These are phyloP conservation scores for Myotis davidii DNA, from an alignment of 2,113 vertebrate genomes.

Conservation along the genomic window DNA sequence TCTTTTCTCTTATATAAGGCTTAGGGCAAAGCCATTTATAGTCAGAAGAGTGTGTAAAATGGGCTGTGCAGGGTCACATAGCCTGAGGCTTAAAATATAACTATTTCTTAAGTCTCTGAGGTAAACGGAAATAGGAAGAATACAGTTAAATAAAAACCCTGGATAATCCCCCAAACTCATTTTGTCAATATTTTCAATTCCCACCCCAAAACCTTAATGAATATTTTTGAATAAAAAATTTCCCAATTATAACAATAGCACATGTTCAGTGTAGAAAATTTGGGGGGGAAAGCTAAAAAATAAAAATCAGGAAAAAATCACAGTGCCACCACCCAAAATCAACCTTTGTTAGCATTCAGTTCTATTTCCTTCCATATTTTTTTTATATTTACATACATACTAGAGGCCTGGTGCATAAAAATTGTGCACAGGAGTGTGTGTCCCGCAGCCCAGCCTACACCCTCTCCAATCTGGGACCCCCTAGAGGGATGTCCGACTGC, in stretches of 20 bases:
- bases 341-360: neutral
- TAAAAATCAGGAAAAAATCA: neutral
- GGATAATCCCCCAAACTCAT: slow-evolving; percentile 8
- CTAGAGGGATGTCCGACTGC: no score
- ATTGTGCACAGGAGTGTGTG: no score
- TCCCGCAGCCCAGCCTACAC: no score
- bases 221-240: neutral
- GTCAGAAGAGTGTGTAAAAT: neutral
- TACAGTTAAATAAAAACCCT: neutral
- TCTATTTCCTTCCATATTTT: neutral
- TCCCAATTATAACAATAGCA: neutral
- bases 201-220: neutral
- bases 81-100: neutral
- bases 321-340: neutral
- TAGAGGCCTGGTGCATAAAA: no score
- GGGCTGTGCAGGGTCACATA: neutral
- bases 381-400: neutral
- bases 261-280: neutral
- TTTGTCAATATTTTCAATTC: slow-evolving; percentile 37
- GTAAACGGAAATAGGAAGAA: slow-evolving; percentile 15
- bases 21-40: neutral
- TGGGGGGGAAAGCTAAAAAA: neutral
- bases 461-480: no score
- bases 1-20: neutral
- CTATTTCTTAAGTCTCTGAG: neutral